Percentiles rank a stretch among this genome's conserved stretches.
Evolutionary conservation across 2,888 invertebrate genomes (phyloP).

Genomic region (Andrena bucephala): DNA sequence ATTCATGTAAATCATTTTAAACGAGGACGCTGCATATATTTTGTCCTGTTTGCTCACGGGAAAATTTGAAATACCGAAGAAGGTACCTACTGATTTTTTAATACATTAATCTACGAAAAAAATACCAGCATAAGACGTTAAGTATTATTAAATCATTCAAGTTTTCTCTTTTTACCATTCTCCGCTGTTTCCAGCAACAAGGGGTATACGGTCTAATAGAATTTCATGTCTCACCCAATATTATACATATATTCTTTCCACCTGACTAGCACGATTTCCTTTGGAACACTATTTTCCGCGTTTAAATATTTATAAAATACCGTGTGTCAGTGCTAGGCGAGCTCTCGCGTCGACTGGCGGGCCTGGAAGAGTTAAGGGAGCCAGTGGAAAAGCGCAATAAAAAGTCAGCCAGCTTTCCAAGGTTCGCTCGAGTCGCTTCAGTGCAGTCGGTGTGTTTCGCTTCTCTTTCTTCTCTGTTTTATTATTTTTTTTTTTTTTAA

Average conservation of each 20-base stretch:
- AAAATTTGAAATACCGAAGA: too few relatives aligned
- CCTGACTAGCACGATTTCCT: not conserved
- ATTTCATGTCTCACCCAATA: not conserved
- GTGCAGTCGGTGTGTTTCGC: constrained; percentile 58
- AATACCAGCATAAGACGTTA: too few relatives aligned
- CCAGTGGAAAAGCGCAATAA: constrained; percentile 19
- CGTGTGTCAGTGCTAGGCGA: not conserved
- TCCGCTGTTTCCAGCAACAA: too few relatives aligned
- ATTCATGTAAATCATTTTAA: too few relatives aligned
- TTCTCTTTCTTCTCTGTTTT: constrained; percentile 1
- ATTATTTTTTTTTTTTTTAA: constrained; percentile 37
- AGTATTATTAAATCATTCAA: not conserved
- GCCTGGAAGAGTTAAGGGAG: constrained; percentile 39
- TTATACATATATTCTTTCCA: not conserved
- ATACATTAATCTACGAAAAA: too few relatives aligned
- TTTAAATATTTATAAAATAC: constrained; percentile 12
- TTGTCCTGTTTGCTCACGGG: too few relatives aligned
- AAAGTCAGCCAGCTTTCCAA: constrained; percentile 32
- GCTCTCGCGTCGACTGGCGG: not conserved
- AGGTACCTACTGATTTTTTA: too few relatives aligned
- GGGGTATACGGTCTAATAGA: not conserved
- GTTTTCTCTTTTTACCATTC: not conserved
- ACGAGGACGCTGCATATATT: too few relatives aligned
- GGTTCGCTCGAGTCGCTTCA: constrained; percentile 65
- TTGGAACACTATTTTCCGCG: not conserved